A percentile compares a stretch with the other conserved stretches of the same genome.
These are phyloP conservation scores for Chrysogorgia sp. DNA, from an alignment of 92 coral and sea anemone species.

Conservation along the genomic window DNA sequence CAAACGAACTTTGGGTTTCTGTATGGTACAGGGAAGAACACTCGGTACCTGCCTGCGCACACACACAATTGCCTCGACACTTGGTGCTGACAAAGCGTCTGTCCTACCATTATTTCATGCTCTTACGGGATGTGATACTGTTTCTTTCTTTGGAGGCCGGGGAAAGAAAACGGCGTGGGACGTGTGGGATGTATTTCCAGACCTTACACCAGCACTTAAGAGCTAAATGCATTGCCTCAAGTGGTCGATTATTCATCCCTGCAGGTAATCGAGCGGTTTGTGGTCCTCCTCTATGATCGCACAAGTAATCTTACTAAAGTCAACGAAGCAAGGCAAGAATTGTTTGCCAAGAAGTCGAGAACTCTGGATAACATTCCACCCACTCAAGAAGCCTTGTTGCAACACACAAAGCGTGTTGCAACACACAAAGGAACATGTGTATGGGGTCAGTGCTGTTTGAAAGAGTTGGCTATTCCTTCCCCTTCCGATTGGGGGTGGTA, in stretches of 20 bases:
- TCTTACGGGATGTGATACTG: not conserved
- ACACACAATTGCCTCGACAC: conserved; percentile 27
- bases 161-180: conserved; percentile 29
- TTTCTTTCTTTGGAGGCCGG: conserved; percentile 29
- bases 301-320: conserved; percentile 56
- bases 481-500: conserved; percentile 27
- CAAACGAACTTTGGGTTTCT: conserved; percentile 56
- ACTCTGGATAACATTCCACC: conserved; percentile 70
- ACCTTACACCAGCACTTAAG: conserved; percentile 36
- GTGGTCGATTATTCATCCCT: conserved; percentile 39
- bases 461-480: conserved; percentile 2
- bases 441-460: conserved; percentile 62
- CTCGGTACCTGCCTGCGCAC: conserved; percentile 40
- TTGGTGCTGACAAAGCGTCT: conserved; percentile 43
- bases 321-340: conserved; percentile 54
- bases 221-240: not conserved
- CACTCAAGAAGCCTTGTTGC: conserved; percentile 55
- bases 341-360: conserved; percentile 61
- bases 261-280: conserved; percentile 52
- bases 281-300: conserved; percentile 49
- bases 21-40: conserved; percentile 47
- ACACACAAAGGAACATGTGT: conserved; percentile 59
- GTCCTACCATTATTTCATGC: conserved; percentile 51
- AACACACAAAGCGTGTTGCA: conserved; percentile 61
- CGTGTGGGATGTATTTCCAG: conserved; percentile 10